A percentile compares a stretch with the other conserved stretches of the same genome.
Conservation (phyloP, 2,888 invertebrate species). For the Torymus tubicola region DNA sequence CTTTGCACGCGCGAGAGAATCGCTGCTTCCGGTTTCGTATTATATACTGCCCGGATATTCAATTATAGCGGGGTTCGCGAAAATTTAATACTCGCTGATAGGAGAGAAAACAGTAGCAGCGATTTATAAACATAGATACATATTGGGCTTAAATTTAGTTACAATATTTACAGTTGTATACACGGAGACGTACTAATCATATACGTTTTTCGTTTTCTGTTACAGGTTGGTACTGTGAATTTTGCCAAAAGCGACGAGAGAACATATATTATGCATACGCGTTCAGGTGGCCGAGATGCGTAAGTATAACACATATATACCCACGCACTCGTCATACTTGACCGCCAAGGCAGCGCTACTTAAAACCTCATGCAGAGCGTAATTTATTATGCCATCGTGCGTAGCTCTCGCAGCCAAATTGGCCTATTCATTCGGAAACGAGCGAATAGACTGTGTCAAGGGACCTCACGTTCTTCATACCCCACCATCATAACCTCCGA, state of each 20-base stretch:
- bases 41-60: no score
- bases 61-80: no score
- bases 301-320: no score
- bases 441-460: slow-evolving; percentile 11
- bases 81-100: no score
- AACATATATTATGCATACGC: no score
- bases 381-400: background rate
- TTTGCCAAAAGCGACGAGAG: background rate
- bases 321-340: background rate
- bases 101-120: no score
- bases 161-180: no score
- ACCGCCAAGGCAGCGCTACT: background rate
- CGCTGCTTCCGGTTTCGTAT: slow-evolving; percentile 28
- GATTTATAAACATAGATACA: no score
- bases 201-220: slow-evolving; percentile 8
- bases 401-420: slow-evolving; percentile 4
- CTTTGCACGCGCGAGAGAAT: background rate
- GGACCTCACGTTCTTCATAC: background rate
- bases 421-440: slow-evolving; percentile 28
- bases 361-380: background rate
- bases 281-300: no score
- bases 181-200: background rate
- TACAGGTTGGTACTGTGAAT: slow-evolving; percentile 25
- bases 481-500: no score
- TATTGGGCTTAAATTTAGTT: no score